Base-by-base conservation (phyloP, 2,888 invertebrate genomes). In the Phyto melanocephala region DNA sequence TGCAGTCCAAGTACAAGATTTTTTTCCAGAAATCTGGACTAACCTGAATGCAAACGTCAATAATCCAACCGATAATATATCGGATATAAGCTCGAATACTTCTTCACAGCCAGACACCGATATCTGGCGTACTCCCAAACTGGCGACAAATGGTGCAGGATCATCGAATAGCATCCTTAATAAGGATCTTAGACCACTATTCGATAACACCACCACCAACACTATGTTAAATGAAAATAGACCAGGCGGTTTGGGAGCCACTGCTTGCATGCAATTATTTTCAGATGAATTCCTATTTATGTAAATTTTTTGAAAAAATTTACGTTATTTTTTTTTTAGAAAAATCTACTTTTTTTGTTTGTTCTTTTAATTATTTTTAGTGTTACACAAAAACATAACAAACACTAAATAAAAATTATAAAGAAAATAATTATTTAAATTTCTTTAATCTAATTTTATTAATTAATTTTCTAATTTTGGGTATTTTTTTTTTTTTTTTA, bases 191-290 rank as follows among this genome's bases (percentile, higher is more conserved):
- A 80, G 79, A 62, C 67, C 79, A 1, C 37, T 79, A 20, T 77
- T 77, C 75, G 82, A 40, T 45, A 78, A 63, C 20, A 22, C 50
- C 40, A 56, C 45, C 40, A 45, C 45, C 68, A 47, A 28, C 10
- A 15, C 8, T 5, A 62, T 74, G 15, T 58, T 37, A 42, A 75
- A 75, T 76, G 82, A 82, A 82, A 82, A 79, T 70, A 79, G 74
- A 60, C 22, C 82, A 70, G 45, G 75, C 67, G 87, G 86, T 4
- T 62, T 82, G 54, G 86, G 85, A 28, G 86, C 85, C 56, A 86
- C 83, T 71, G 90, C 92, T 90, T 90, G 92, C 92, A 92, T 93
- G 87, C 93, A 93, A 90, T 92, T 94, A 81, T 93, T 94, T 89
- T 93, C 93, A 80, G 93, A 93, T 89, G 93, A 93, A 88, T 93